These are phyloP conservation scores for Rhagologus leucostigma DNA, from an alignment of 2,113 vertebrate genomes.

Conservation along the genomic window DNA sequence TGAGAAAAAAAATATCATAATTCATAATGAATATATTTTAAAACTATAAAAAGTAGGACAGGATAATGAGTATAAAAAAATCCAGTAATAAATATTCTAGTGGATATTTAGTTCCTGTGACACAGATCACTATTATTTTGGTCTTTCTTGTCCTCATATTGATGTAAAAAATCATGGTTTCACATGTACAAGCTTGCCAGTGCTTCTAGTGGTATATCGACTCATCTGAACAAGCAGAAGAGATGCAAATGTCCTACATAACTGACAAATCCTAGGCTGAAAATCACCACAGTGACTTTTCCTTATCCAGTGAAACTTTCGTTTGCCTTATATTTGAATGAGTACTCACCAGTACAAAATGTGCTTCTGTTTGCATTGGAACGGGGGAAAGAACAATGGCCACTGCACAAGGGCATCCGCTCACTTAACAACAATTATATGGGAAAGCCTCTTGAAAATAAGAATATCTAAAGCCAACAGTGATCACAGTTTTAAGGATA, in stretches of 20 bases:
- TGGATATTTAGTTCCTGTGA: neutral
- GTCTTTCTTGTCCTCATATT: neutral
- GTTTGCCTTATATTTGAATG: neutral
- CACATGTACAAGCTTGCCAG: neutral
- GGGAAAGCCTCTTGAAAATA: constrained; percentile 2
- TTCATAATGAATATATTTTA: neutral
- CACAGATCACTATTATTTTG: neutral
- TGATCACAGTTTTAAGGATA: neutral
- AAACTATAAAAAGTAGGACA: neutral
- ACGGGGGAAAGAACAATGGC: neutral
- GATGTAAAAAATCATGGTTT: neutral
- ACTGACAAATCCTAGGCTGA: neutral
- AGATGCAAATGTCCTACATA: neutral
- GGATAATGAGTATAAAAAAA: neutral
- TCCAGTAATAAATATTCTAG: neutral
- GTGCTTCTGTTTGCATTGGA: neutral
- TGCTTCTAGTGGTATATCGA: neutral
- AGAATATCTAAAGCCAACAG: neutral
- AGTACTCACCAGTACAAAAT: neutral
- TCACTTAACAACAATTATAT: neutral
- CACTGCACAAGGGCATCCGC: neutral
- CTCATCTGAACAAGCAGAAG: neutral
- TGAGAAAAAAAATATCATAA: neutral
- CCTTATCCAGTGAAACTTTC: neutral
- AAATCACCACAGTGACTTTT: neutral